Conservation (phyloP, 2,113 vertebrate species). For the Sardina pilchardus region DNA sequence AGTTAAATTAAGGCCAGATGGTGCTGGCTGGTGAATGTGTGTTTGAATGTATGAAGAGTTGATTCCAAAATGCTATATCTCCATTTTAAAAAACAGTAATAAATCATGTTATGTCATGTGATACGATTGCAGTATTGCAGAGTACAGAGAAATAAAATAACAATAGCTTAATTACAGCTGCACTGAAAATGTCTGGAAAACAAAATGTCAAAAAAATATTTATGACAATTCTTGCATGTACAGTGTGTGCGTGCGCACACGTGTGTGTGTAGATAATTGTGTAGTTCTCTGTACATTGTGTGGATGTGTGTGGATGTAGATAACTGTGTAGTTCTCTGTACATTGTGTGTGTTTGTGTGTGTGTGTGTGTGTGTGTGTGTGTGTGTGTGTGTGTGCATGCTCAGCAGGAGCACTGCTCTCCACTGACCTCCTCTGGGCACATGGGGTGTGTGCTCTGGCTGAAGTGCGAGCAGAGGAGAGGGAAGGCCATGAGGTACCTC, state of each 20-base stretch:
- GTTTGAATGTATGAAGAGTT: constrained; percentile 1
- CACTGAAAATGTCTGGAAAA: too few relatives aligned
- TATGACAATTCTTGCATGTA: not conserved
- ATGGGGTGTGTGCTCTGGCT: constrained; percentile 74
- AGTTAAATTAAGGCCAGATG: constrained; percentile 5
- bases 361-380: not conserved
- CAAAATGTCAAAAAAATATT: too few relatives aligned
- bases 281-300: too few relatives aligned
- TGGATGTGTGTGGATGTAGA: not conserved
- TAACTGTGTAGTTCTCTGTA: not conserved
- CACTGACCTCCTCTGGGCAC: constrained; percentile 92
- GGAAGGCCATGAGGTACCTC: constrained; percentile 83
- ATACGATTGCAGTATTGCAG: too few relatives aligned
- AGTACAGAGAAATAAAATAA: too few relatives aligned
- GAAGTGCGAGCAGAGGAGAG: constrained; percentile 81
- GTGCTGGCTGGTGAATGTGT: not conserved
- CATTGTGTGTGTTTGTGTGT: not conserved
- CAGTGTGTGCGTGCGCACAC: not conserved
- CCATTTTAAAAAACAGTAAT: too few relatives aligned
- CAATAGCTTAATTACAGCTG: too few relatives aligned
- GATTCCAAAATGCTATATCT: too few relatives aligned
- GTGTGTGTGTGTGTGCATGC: not conserved
- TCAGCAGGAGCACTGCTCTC: constrained; percentile 32
- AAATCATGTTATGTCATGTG: too few relatives aligned
- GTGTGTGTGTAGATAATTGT: not conserved